Evolutionary conservation across 2,888 invertebrate species (phyloP).

Genomic region (Lamproptera curius): DNA sequence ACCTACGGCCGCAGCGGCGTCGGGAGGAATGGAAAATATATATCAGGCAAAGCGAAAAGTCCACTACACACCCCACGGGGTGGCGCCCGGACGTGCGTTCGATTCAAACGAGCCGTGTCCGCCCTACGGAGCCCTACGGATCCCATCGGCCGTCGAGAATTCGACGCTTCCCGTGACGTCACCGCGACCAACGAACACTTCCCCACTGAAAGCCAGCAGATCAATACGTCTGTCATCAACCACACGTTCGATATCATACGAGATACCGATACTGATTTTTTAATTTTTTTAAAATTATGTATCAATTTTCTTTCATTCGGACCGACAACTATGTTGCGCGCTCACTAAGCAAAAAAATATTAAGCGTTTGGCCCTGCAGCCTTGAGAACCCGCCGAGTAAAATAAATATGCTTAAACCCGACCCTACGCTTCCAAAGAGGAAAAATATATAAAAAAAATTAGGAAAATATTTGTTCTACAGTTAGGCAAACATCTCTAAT

Average conservation of each 20-base stretch:
- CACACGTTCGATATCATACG: too few species aligned
- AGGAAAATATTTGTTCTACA: conserved; percentile 76
- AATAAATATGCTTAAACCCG: conserved; percentile 76
- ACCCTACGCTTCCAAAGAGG: conserved; percentile 56
- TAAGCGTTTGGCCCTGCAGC: conserved; percentile 46
- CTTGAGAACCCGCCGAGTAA: conserved; percentile 56
- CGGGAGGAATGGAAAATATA: conserved; percentile 75
- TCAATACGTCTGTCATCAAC: too few species aligned
- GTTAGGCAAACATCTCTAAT: conserved; percentile 77
- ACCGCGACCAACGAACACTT: neutral
- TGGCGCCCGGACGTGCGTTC: conserved; percentile 71
- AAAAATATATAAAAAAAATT: conserved; percentile 67
- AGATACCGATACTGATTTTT: too few species aligned
- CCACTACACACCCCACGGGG: conserved; percentile 69
- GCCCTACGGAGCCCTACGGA: conserved; percentile 40
- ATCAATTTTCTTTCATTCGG: neutral
- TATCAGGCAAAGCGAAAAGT: conserved; percentile 75
- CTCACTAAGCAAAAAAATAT: conserved; percentile 7
- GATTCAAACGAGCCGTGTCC: conserved; percentile 71
- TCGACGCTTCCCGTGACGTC: conserved; percentile 31
- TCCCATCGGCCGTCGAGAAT: conserved; percentile 40
- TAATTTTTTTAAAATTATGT: too few species aligned
- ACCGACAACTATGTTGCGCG: neutral
- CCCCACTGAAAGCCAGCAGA: too few species aligned
- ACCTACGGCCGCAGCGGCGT: conserved; percentile 61